Base-by-base conservation (phyloP, 2,888 invertebrate genomes). In the Mystacides longicornis region DNA sequence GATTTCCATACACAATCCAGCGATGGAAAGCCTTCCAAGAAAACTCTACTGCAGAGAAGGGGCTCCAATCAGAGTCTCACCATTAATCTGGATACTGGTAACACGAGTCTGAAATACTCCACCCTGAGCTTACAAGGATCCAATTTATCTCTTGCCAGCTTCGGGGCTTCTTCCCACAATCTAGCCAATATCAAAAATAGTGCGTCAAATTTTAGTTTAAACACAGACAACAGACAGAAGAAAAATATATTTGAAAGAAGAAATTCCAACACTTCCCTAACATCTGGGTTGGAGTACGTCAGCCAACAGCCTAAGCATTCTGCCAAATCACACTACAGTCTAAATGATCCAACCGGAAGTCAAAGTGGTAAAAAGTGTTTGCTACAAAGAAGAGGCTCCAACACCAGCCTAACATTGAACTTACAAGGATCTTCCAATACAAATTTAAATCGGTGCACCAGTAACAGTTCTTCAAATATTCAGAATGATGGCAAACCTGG, bases 251-350 rank as follows among this genome's bases (percentile, higher is more conserved):
- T 91, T 45, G 90, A 91, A 63, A 79, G 93, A 48, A 78, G 93
- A 49, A 93, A 93, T 57, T 93, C 93, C 0, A 93, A 90, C 67
- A 86, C 90, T 1, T 92, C 92, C 57, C 73, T 93, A 1, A 87
- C 90, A 1, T 81, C 90, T 21, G 87, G 86, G 46, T 62, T 67
- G 0, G 77, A 77, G 23, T 71, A 73, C 54, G 60, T 73, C 37
- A 69, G 72, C 0, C 76, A 75, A 0, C 70, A 72, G 0, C 71
- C 74, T 1, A 65, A 74, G 48, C 64, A 64, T 52, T 53, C 64
- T 9, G 64, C 64, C 49, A 62, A 63, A 14, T 65, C 78, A 0
- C 77, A 77, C 60, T 68, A 71, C 0, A 78, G 71, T 61, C 20
- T 52, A 0, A 66, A 71, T 0, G 75, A 75, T 21, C 65, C 64